Evolutionary conservation across 2,113 vertebrate genomes (phyloP), one percentile per base, ranked within the genome.

Genomic region (Casuarius casuarius): DNA sequence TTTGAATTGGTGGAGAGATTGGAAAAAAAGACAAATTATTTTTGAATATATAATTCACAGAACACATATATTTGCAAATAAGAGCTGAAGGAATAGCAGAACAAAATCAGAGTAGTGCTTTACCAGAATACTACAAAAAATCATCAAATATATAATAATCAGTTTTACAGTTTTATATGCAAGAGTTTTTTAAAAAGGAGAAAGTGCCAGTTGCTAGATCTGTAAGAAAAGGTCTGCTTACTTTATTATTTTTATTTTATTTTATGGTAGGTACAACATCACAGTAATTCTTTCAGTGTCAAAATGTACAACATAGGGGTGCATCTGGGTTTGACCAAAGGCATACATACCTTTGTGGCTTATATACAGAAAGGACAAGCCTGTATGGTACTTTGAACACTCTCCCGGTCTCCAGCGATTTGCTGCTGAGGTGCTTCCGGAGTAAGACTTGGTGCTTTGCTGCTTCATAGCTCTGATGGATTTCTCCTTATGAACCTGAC

Each of bases 361-460:
- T 75, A 3, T 28, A 9, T 9, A 20, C 5, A 48, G 46, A 62
- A 48, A 59, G 19, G 54, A 5, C 5, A 8, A 23, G 11, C 6
- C 3, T 31, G 25, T 31, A 25, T 14, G 9, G 31, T 7, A 7
- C 1, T 62, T 17, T 29, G 31, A 76, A n/a, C 0, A 1, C 15
- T 59, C 21, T 72, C 9, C 31, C 3, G 4, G 5, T 11, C 21
- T 68, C 23, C 42, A 51, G 17, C 2, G 1, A 1, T 59, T 84
- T 76, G 14, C 42, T 62, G 15, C 23, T 51, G 31, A 40, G 40
- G 51, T 71, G n/a, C 21, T 71, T 75, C 25, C 29, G 44, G 12
- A n/a, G 5, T 46, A 33, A 40, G 19, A 2, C 3, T 48, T 58
- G 5, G 7, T 28, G 25, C 16, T 2, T 82, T 44, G 8, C 4